Evolutionary conservation across 2,888 invertebrate genomes (phyloP), one percentile per base, ranked within the genome.

Genomic region (Acronicta psi): DNA sequence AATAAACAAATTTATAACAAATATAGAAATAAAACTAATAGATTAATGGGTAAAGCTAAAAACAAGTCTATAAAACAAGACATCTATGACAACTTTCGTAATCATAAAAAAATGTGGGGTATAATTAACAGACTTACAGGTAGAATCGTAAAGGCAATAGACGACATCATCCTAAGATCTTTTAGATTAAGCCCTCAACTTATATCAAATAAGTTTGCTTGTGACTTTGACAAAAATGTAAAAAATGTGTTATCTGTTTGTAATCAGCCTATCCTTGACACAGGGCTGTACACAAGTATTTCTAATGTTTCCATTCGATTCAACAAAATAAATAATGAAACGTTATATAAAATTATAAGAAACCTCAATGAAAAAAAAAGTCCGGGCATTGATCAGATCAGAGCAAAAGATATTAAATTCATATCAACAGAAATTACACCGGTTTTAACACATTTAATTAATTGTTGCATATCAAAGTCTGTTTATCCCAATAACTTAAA

Each of bases 11-110:
- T 34, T 8, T 34, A 34, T 34, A 34, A 34, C 13, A 34, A 34
- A 34, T 34, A 34, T n/a, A 34, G 34, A 34, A 34, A 34, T 34
- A 34, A 34, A 34, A 34, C 34, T 13, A 34, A 34, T n/a, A 34
- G n/a, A 34, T 34, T 34, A 34, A 13, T 34, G 34, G n/a, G 5
- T 34, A 34, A 34, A 11, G 34, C 34, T 13, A 34, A 34, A 34
- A 34, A 34, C 5, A 34, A 34, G n/a, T 34, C 4, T 13, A 34
- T 34, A 13, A 34, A 34, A 34, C 34, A 34, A 34, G 34, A 34
- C 2, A 34, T 34, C 2, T 34, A 6, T 34, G n/a, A 34, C 11
- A 34, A 34, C n/a, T 34, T 34, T 34, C 34, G 5, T 34, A 34
- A 34, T 34, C 34, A 34, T 34, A 34, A 34, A 34, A 34, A 34